Base-by-base conservation (phyloP, 2,113 vertebrate genomes). In the Oryzias celebensis region DNA sequence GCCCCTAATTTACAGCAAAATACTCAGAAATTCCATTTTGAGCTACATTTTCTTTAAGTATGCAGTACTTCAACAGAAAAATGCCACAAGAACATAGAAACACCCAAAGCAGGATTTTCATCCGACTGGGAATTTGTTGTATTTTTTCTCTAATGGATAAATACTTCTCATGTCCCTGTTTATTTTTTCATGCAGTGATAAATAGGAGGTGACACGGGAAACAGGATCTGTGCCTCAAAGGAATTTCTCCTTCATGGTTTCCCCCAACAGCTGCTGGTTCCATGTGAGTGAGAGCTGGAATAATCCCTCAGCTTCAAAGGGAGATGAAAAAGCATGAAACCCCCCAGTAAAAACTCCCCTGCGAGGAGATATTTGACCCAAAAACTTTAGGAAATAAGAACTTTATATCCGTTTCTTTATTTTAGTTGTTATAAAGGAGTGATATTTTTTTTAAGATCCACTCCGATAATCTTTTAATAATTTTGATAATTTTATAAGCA, bases 191-290 rank as follows among this genome's bases (percentile, higher is more conserved):
- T 58, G 1, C 2, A 43, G 36, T 61, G 14, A 57, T 18, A 23
- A 46, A 50, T 13, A 36, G 14, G 28, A n/a, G 31, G n/a, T 31
- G 4, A 60, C 56, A 62, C 49, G 45, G 57, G 79, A 74, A 68
- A 58, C 14, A 26, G 10, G n/a, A 67, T 7, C 41, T 58, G 10
- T 54, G 18, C 15, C 6, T 69, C 45, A 65, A 45, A 55, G 76
- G 62, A 70, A 68, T 62, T 49, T 75, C 42, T 57, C 51, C 46
- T 68, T 73, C 78, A 28, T 77, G 73, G 45, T 52, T 87, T 77
- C 73, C 62, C 20, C 58, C 75, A 62, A 78, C 54, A 8, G 16
- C 22, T 68, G 43, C 46, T 42, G 24, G 45, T 53, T 70, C 48
- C 68, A 63, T 71, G 45, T 36, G 58, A 52, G 59, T 67, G 55